phyloP scores from a whole-genome alignment of 1,140 invertebrate species.

The Penaeus vannamei region DNA sequence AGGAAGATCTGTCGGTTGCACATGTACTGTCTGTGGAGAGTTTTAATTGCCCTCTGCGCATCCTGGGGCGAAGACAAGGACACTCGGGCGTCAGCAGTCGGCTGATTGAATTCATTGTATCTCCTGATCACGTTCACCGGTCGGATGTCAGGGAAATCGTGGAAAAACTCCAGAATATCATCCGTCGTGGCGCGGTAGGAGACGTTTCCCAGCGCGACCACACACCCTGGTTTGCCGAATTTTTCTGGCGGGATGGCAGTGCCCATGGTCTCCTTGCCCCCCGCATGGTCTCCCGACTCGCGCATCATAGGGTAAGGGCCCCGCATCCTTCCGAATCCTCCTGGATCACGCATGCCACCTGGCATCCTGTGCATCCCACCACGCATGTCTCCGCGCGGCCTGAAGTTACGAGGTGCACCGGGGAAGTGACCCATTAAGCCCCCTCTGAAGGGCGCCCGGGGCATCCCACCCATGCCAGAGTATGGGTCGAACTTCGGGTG shows the following conservation, averaged over 20 bases:
- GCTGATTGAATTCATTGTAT: constrained; percentile 86
- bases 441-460: constrained; percentile 35
- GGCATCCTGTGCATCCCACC: constrained; percentile 57
- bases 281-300: constrained; percentile 57
- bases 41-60: constrained; percentile 81
- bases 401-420: constrained; percentile 36
- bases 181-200: constrained; percentile 87
- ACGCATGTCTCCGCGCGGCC: constrained; percentile 41
- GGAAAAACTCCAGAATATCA: constrained; percentile 90
- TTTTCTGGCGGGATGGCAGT: constrained; percentile 72
- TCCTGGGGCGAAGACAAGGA: constrained; percentile 83
- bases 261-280: constrained; percentile 63
- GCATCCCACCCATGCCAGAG: background rate
- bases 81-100: constrained; percentile 91
- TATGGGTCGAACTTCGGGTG: background rate
- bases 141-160: constrained; percentile 81
- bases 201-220: constrained; percentile 87
- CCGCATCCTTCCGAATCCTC: constrained; percentile 56
- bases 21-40: constrained; percentile 70
- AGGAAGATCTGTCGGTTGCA: constrained; percentile 57
- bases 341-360: constrained; percentile 41
- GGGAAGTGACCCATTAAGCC: constrained; percentile 32
- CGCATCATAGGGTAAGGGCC: constrained; percentile 12
- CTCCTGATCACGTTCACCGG: constrained; percentile 83
- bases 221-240: constrained; percentile 85